Base-by-base conservation (phyloP, 2,113 vertebrate genomes). In the Enhydra lutris region DNA sequence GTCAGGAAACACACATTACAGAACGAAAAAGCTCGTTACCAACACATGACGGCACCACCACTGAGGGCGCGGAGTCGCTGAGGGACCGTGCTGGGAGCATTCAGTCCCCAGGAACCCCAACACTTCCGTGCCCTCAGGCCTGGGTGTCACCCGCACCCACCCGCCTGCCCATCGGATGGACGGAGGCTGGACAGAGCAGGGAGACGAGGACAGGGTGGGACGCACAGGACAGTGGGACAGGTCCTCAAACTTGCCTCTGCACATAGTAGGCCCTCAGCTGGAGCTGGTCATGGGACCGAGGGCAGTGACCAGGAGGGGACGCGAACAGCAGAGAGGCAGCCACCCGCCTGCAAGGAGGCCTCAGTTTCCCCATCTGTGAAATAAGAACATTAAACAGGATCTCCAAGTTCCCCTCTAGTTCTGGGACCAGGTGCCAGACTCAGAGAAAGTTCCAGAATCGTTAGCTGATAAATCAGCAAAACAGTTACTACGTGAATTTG, bases 171-270 rank as follows among this genome's bases (percentile, higher is more conserved):
- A 42, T 4, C 0, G 31, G 29, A 6, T 0, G 4, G 59, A 39
- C 57, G 0, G 0, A 9, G 15, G 10, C 24, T 1, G 29, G 29
- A 36, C 13, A 7, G 31, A 2, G 47, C 9, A 8, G 12, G 34
- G 18, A 63, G 76, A 20, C 26, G 2, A 8, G 17, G 3, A 26
- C 13, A 0, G 39, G 26, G 83, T 24, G 7, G 0, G 50, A 29
- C 0, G 7, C 31, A 15, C 0, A 0, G 0, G 31, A 13, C 36
- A 1, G 71, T 29, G 11, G 34, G 59, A 6, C 3, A 3, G 42
- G 61, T 21, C 34, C 84, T 36, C 31, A 1, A 29, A 21, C 0
- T 1, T 4, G 59, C 86, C 82, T 34, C 7, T 15, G 29, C n/a
- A 34, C 21, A 0, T 31, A 1, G 45, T 1, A 73, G 42, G 26